Percentiles rank a stretch among this genome's conserved stretches.
These are phyloP conservation scores for Ciconia stormi DNA, from an alignment of 2,113 vertebrate genomes.

Conservation along the genomic window DNA sequence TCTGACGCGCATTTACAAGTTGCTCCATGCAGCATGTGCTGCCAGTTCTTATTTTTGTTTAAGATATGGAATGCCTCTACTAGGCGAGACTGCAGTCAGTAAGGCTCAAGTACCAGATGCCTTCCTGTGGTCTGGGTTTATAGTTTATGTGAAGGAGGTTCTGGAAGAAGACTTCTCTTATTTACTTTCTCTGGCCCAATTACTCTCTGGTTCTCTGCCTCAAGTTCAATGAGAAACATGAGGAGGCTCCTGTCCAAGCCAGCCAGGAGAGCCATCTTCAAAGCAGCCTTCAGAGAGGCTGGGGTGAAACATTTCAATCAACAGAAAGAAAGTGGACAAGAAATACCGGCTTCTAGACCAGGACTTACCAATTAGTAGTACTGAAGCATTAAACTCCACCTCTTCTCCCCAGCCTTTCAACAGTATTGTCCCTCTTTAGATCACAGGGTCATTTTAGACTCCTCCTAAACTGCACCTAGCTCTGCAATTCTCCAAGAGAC, in stretches of 20 bases:
- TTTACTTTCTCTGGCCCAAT: background rate
- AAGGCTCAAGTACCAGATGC: background rate
- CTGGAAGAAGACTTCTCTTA: background rate
- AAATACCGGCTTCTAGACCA: background rate
- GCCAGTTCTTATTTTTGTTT: background rate
- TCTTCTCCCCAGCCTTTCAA: background rate
- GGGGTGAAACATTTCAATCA: background rate
- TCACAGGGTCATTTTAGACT: background rate
- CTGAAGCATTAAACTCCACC: background rate
- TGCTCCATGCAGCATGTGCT: background rate
- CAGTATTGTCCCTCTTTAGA: background rate
- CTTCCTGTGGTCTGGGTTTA: background rate
- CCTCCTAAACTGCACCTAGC: background rate
- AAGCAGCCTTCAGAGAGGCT: background rate
- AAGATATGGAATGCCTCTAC: background rate
- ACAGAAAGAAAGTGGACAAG: fast-evolving
- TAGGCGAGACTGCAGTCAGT: background rate
- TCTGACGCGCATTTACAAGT: background rate
- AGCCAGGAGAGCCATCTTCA: background rate
- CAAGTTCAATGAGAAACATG: background rate
- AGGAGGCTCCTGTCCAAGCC: background rate
- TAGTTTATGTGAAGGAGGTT: background rate
- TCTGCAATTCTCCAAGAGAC: background rate
- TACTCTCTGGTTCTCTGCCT: background rate
- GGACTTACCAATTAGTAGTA: background rate